Conservation (phyloP, 2,113 vertebrate species). For the Otolemur garnettii region DNA sequence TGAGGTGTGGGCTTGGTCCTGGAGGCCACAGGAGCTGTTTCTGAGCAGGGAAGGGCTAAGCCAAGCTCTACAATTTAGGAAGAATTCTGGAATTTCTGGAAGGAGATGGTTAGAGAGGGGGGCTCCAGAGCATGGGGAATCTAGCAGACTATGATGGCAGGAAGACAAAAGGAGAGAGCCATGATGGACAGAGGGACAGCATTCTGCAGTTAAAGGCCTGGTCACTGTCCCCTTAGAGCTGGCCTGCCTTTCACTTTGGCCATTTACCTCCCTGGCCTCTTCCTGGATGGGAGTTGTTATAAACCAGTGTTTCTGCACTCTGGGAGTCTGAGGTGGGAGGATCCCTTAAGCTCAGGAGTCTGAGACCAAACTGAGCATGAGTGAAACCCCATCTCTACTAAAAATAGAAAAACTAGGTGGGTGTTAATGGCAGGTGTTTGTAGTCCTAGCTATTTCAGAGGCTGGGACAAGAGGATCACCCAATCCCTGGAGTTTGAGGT, state of each 20-base stretch:
- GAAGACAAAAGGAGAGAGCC: neutral
- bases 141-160: neutral
- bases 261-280: neutral
- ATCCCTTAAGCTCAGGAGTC: no score
- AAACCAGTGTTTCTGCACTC: conserved; percentile 60
- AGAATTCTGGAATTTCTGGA: neutral
- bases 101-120: neutral
- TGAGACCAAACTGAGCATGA: no score
- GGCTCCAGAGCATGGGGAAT: neutral
- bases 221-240: neutral
- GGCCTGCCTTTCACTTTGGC: neutral
- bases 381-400: no score
- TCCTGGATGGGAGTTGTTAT: neutral
- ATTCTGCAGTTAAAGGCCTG: neutral
- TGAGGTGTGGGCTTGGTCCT: neutral
- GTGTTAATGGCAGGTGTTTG: no score
- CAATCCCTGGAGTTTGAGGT: no score
- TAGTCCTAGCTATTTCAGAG: no score
- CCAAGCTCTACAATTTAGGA: neutral
- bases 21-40: neutral
- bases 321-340: no score
- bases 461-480: no score
- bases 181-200: neutral
- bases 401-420: no score
- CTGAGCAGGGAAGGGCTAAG: neutral